These are phyloP conservation scores for Phoenoteleia sp. DNA, from an alignment of 2,888 invertebrate genomes.

Conservation along the genomic window DNA sequence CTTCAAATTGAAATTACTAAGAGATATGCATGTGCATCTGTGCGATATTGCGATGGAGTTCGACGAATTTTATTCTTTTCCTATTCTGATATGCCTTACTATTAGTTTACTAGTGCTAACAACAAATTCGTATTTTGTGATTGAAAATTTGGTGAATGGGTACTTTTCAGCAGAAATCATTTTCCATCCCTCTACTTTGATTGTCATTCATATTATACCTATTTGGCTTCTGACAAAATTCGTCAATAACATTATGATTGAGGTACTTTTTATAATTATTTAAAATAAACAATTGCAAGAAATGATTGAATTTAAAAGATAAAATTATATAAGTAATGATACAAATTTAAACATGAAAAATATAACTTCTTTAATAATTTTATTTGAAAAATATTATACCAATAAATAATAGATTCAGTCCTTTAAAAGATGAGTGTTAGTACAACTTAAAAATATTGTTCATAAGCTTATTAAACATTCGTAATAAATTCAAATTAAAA, in stretches of 20 bases:
- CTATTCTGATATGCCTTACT: neutral
- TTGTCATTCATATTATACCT: neutral
- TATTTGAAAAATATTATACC: too few relatives aligned
- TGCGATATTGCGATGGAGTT: neutral
- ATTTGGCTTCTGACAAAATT: neutral
- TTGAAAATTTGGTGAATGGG: neutral
- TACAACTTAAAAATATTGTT: too few relatives aligned
- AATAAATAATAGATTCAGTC: too few relatives aligned
- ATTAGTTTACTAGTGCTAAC: neutral
- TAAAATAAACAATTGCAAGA: too few relatives aligned
- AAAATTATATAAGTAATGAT: too few relatives aligned
- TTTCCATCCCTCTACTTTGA: neutral
- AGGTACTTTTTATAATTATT: too few relatives aligned
- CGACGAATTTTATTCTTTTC: neutral
- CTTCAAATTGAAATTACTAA: neutral
- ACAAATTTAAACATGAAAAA: too few relatives aligned
- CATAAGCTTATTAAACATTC: too few relatives aligned
- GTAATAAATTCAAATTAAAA: too few relatives aligned
- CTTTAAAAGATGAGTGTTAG: too few relatives aligned
- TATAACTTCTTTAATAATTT: too few relatives aligned
- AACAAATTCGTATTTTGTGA: neutral
- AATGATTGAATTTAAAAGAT: too few relatives aligned
- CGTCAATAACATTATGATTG: neutral
- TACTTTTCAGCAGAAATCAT: neutral
- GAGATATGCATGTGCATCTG: neutral